Base-by-base conservation (phyloP, 1,140 invertebrate genomes). In the Caenorhabditis briggsae region DNA sequence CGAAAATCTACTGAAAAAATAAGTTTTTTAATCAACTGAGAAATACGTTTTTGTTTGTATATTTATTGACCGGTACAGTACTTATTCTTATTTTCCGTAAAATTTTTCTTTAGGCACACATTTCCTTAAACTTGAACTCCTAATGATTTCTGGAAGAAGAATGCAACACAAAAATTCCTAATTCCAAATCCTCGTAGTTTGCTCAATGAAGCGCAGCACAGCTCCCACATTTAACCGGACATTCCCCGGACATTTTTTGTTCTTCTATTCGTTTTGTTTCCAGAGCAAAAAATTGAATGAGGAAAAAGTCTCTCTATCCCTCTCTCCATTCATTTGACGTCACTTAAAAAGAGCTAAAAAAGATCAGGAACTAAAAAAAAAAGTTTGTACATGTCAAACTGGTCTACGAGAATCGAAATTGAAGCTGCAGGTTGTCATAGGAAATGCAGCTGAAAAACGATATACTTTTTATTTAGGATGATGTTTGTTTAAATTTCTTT, bases 131-230 rank as follows among this genome's bases (percentile, higher is more conserved):
- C 50, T 9, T 20, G 56, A 59, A 59, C 56, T 59, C 20, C 20
- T n/a, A 25, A n/a, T 70, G 64, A 70, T 46, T 70, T 70, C 64
- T 70, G 64, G 33, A 70, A 18, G 9, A 25, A 64, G n/a, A n/a
- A 20, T 58, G 7, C 14, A 58, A 20, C 16, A 61, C 33, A 61
- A 61, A 61, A 23, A 6, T 61, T 25, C 20, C 23, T 25, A 25
- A 61, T 25, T 25, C 23, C 3, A 61, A 25, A 43, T 43, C 20
- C 1, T 64, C 43, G 64, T 70, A 70, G 33, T 70, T 70, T 70
- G 64, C 64, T 70, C 64, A 70, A 70, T 70, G 33, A 70, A 70
- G 64, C 64, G 56, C 56, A n/a, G 11, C 64, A 43, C 18, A 25
- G 20, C 33, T 70, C 43, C 64, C 59, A 64, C 59, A 64, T 64